Base-by-base conservation (phyloP, 1,140 invertebrate genomes). In the Drosophila pachea region DNA sequence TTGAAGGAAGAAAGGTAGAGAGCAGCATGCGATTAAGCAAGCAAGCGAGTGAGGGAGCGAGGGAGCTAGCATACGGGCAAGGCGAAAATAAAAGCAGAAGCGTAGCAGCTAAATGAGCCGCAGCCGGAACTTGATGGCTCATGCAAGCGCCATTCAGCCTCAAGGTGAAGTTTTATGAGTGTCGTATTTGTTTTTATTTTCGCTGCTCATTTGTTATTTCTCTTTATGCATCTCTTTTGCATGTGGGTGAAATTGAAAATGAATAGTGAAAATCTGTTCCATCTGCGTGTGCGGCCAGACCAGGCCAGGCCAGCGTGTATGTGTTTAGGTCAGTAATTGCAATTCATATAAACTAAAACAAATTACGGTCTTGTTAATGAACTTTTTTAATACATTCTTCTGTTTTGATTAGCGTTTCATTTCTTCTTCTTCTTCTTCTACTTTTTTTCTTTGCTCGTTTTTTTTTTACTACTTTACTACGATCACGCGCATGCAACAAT, bases 111-210 rank as follows among this genome's bases (percentile, higher is more conserved):
- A 73, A 74, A 73, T 76, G 67, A 69, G 55, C 40, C 68, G 14
- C 70, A 83, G 68, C 78, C 78, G 78, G 78, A 83, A 83, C 78
- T 78, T 83, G 76, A 72, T 47, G 67, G 43, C 66, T 55, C 40
- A 52, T 59, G 38, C 67, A 55, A 52, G 67, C 45, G 58, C 22
- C 47, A 45, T 42, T 56, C 45, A 60, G 61, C 68, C 60, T 84
- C 76, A 83, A 83, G 79, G 79, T 83, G 83, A 83, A 67, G 52
- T 68, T 83, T 79, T 78, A 78, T 61, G 72, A 68, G 47, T 58
- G 53, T 58, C 45, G 49, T 58, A 47, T 36, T 54, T 54, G 53
- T 47, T 56, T 59, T 50, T 36, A 43, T 43, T 59, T 61, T 14
- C 22, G 47, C 36, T 38, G 36, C 22, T 22, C 22, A 22, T 22